These are phyloP conservation scores for Chalcosyrphus nemorum DNA, from an alignment of 2,888 invertebrate species.

Conservation along the genomic window DNA sequence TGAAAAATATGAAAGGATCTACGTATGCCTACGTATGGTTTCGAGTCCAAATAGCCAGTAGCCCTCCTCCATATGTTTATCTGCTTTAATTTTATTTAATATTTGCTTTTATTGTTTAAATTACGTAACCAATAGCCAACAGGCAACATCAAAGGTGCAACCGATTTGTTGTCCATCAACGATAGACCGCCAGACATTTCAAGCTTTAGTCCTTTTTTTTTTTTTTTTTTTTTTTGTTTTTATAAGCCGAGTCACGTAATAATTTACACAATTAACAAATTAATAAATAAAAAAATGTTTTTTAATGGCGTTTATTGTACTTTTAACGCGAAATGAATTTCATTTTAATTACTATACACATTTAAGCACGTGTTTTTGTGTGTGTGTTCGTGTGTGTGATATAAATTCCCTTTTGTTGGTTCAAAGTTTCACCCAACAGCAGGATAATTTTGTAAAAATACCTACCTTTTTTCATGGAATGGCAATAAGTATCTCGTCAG, in stretches of 20 bases:
- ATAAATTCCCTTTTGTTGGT: conserved; percentile 26
- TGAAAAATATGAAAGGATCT: too few species aligned
- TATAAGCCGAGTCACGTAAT: conserved; percentile 26
- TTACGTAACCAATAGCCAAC: conserved; percentile 19
- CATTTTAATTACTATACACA: conserved; percentile 46
- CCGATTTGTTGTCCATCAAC: neutral
- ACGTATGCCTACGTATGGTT: too few species aligned
- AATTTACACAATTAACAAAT: conserved; percentile 63
- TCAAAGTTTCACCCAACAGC: too few species aligned
- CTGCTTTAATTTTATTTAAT: conserved; percentile 27
- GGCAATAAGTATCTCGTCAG: too few species aligned
- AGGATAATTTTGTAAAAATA: too few species aligned
- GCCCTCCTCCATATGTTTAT: neutral
- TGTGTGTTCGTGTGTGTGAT: neutral
- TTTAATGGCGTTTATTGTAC: conserved; percentile 50
- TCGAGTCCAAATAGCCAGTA: neutral
- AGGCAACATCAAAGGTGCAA: neutral
- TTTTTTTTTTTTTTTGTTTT: neutral
- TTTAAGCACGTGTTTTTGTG: neutral
- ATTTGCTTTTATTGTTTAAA: conserved; percentile 46
- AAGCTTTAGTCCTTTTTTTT: neutral
- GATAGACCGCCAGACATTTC: neutral
- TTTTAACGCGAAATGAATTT: conserved; percentile 50
- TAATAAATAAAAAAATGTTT: conserved; percentile 45
- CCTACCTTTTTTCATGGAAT: too few species aligned